phyloP scores from a whole-genome alignment of 2,113 vertebrate genomes.

The Hydrolagus affinis region DNA sequence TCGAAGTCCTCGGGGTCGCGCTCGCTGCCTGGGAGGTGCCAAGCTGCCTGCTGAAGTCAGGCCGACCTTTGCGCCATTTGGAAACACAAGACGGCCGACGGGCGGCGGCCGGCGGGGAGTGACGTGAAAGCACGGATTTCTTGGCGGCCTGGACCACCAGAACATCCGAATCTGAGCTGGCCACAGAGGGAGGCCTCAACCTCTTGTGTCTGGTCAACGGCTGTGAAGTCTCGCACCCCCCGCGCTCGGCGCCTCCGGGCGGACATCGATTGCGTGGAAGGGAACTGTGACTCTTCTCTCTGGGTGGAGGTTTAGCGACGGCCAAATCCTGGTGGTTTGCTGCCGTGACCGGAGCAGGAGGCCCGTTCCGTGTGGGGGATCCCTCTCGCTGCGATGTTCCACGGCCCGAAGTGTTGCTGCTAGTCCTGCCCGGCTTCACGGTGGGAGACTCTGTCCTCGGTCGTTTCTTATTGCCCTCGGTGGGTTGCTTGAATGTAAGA shows the following conservation, averaged over 20 bases:
- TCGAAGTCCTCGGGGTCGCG: slow-evolving; percentile 37
- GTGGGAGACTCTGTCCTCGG: not conserved
- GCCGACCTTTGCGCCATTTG: slow-evolving; percentile 21
- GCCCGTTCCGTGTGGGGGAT: not conserved
- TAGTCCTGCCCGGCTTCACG: too few species aligned
- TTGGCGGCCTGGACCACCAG: slow-evolving; percentile 13
- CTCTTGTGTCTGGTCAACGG: slow-evolving; percentile 36
- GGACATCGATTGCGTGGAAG: too few species aligned
- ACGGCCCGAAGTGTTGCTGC: not conserved
- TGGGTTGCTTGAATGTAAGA: not conserved
- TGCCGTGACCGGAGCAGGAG: too few species aligned
- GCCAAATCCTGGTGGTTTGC: not conserved
- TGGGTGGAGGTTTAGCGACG: not conserved
- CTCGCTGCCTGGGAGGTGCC: not conserved
- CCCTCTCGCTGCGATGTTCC: not conserved
- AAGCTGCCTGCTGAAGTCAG: not conserved
- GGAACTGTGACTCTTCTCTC: not conserved
- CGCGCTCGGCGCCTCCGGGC: not conserved
- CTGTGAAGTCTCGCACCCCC: slow-evolving; percentile 33
- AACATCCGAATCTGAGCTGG: slow-evolving; percentile 33
- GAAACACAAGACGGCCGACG: slow-evolving; percentile 21
- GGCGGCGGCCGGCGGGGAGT: not conserved
- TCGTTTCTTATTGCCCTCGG: not conserved
- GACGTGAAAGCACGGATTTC: not conserved
- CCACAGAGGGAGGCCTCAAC: slow-evolving; percentile 21